Conservation (phyloP, 35 echinoderm and acorn worm genomes). For the Patiria miniata region DNA sequence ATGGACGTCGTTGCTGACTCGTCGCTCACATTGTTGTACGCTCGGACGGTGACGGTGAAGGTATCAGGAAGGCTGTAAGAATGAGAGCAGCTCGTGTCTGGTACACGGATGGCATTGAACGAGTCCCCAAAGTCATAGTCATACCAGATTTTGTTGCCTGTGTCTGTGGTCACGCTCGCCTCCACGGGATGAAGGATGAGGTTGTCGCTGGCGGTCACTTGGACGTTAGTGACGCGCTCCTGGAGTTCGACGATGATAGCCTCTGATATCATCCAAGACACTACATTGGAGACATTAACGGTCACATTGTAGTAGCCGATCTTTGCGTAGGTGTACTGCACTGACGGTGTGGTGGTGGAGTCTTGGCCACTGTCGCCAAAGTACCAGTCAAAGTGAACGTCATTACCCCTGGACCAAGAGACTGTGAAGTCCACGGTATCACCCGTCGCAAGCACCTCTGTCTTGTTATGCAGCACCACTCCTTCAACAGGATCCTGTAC, state of each 20-base stretch:
- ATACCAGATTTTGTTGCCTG: conserved; percentile 77
- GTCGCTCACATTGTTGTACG: conserved; percentile 58
- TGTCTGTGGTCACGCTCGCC: conserved; percentile 17
- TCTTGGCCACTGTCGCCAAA: conserved; percentile 60
- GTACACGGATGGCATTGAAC: conserved; percentile 13
- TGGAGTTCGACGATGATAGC: conserved; percentile 59
- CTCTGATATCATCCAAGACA: conserved; percentile 78
- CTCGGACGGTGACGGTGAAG: conserved; percentile 39
- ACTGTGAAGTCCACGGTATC: conserved; percentile 57
- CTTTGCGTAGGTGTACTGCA: conserved; percentile 42
- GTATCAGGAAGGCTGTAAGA: conserved; percentile 42
- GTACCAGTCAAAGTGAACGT: conserved; percentile 68
- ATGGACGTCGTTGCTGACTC: conserved; percentile 7
- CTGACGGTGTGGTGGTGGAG: conserved; percentile 33
- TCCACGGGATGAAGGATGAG: conserved; percentile 35
- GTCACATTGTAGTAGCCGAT: conserved; percentile 58
- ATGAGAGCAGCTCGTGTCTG: not conserved
- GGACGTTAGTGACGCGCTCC: conserved; percentile 59
- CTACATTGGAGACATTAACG: conserved; percentile 83
- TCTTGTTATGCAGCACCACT: conserved; percentile 61
- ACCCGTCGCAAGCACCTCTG: conserved; percentile 67
- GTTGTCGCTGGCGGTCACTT: conserved; percentile 30
- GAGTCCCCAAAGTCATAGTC: conserved; percentile 73
- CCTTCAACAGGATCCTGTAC: conserved; percentile 83
- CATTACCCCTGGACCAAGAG: conserved; percentile 72